phyloP scores from a whole-genome alignment of 1,140 invertebrate species.

The Sesamia nonagrioides region DNA sequence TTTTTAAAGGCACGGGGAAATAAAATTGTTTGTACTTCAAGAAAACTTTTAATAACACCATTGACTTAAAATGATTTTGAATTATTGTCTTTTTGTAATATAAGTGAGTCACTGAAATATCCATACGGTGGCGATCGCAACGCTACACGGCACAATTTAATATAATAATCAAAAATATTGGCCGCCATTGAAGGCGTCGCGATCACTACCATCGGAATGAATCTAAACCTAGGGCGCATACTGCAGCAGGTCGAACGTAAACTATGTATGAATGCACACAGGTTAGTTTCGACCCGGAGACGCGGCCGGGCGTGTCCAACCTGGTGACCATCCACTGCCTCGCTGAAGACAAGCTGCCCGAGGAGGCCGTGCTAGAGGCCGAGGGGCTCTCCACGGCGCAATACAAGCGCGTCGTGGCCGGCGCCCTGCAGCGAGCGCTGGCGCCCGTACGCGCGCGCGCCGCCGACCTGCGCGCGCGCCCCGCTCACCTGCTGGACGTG shows the following conservation, averaged over 20 bases:
- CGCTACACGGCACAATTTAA: too few species aligned
- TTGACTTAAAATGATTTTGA: too few species aligned
- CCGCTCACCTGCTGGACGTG: slow-evolving; percentile 90
- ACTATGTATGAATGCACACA: slow-evolving; percentile 55
- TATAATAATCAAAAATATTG: too few species aligned
- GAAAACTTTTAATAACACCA: too few species aligned
- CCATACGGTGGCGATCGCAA: too few species aligned
- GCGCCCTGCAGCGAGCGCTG: slow-evolving; percentile 62
- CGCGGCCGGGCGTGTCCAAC: slow-evolving; percentile 96
- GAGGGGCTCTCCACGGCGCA: slow-evolving; percentile 91
- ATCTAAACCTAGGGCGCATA: neutral
- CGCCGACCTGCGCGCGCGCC: slow-evolving; percentile 87
- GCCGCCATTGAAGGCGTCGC: too few species aligned
- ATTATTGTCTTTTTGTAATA: too few species aligned
- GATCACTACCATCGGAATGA: too few species aligned
- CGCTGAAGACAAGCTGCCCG: slow-evolving; percentile 90
- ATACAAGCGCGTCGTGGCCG: slow-evolving; percentile 74
- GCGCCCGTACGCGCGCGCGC: slow-evolving; percentile 69
- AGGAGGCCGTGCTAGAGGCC: slow-evolving; percentile 92
- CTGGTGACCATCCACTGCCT: slow-evolving; percentile 95
- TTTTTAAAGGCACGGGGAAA: too few species aligned
- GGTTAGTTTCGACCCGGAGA: slow-evolving; percentile 93
- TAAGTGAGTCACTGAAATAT: too few species aligned
- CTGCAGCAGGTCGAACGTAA: neutral
- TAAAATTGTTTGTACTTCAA: too few species aligned